Percentiles rank a stretch among this genome's conserved stretches.
phyloP scores from a whole-genome alignment of 2,797 vertebrate genomes.

The Enteromius unitaeniatus region DNA sequence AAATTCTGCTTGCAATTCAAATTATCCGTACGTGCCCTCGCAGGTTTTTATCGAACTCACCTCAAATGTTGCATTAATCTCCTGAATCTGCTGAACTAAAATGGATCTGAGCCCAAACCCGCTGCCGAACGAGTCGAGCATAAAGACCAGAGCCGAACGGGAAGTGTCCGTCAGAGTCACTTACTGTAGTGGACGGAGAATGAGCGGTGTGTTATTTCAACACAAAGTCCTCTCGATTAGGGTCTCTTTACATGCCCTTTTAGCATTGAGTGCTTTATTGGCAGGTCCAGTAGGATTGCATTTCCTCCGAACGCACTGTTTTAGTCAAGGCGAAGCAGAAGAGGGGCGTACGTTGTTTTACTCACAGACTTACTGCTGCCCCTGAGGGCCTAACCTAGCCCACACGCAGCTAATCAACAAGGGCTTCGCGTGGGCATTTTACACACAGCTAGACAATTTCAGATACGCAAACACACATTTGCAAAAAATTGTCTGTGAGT shows the following conservation, averaged over 20 bases:
- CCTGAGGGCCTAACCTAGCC: constrained; percentile 51
- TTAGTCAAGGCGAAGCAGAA: constrained; percentile 15
- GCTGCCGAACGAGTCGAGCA: neutral
- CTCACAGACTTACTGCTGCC: constrained; percentile 58
- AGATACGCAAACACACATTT: constrained; percentile 20
- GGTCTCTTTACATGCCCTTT: constrained; percentile 64
- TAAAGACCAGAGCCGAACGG: neutral
- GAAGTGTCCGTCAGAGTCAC: constrained; percentile 14
- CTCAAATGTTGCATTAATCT: constrained; percentile 39
- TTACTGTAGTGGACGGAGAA: constrained; percentile 11
- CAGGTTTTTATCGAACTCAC: constrained; percentile 22
- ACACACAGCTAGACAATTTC: constrained; percentile 31
- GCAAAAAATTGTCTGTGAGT: constrained; percentile 51
- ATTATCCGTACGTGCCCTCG: constrained; percentile 13
- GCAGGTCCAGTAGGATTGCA: constrained; percentile 20
- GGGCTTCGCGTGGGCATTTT: constrained; percentile 44
- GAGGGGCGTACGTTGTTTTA: constrained; percentile 10
- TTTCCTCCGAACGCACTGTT: neutral
- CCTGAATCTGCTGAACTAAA: constrained; percentile 33
- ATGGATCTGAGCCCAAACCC: constrained; percentile 26
- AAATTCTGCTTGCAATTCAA: constrained; percentile 48
- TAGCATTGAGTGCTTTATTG: constrained; percentile 62
- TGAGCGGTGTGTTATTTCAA: constrained; percentile 22
- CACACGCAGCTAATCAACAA: constrained; percentile 49
- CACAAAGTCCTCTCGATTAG: constrained; percentile 15